Evolutionary conservation across 2,888 invertebrate genomes (phyloP), one percentile per base, ranked within the genome.

Genomic region (Stramonita haemastoma): DNA sequence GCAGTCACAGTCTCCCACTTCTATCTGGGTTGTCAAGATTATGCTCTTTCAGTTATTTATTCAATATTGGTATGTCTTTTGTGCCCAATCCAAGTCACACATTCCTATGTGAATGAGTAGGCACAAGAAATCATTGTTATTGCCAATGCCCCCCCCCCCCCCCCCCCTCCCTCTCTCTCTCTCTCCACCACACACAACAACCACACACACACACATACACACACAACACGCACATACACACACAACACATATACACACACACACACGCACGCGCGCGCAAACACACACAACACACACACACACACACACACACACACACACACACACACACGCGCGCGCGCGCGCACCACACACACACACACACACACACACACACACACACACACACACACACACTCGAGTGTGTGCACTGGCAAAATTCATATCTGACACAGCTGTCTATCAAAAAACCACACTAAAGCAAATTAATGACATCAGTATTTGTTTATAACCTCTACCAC

Each of bases 301-400:
- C 70, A 70, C 70, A 70, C 70, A 70, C 70, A 70, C 70, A 70
- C 70, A 70, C 70, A 70, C 70, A 70, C 70, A 70, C 70, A 70
- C 70, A 70, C 70, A 70, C 70, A 70, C 70, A 70, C 70, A 70
- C 70, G 26, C 70, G 26, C 70, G 26, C 70, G 26, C 70, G 26
- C 70, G 26, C 70, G 26, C 70, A 8, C 15, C 70, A 70, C 70
- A 32, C 77, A 32, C 77, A 32, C 77, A 32, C 77, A 32, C 32
- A 32, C 77, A 5, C 77, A 77, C 77, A 32, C 77, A 32, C 6
- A 5, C 77, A 77, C 77, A 77, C 77, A 32, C 29, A 79, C 79
- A 29, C 79, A 34, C 79, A 34, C 79, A 34, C 11, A 29, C 79
- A 32, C 79, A 8, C 79, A 79, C 32, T 13, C 32, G 19, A 29